A percentile compares a stretch with the other conserved stretches of the same genome.
Evolutionary conservation across 2,797 vertebrate genomes (phyloP).

Genomic region (Acipenser transmontanus): DNA sequence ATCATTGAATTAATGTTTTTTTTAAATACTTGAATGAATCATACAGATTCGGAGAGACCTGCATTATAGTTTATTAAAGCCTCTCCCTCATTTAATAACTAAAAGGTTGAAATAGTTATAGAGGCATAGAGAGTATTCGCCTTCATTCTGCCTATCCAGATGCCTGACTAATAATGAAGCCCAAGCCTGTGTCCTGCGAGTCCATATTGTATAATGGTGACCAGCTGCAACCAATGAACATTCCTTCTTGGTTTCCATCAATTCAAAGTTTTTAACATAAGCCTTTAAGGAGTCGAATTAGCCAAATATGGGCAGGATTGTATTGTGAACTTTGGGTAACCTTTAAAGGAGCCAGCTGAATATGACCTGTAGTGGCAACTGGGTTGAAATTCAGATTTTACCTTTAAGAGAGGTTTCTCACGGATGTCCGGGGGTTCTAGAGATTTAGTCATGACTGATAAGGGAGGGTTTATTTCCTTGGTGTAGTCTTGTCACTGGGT

Average conservation of each 20-base stretch:
- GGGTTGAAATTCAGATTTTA: slow-evolving; percentile 37
- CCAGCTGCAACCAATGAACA: slow-evolving; percentile 69
- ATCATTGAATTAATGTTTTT: slow-evolving; percentile 17
- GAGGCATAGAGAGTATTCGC: background rate
- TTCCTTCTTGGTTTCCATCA: slow-evolving; percentile 57
- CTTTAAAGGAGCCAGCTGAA: slow-evolving; percentile 42
- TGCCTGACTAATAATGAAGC: background rate
- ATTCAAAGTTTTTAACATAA: slow-evolving; percentile 57
- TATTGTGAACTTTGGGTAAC: slow-evolving; percentile 54
- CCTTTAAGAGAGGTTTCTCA: slow-evolving; percentile 39
- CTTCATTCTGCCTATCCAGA: background rate
- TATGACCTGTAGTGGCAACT: slow-evolving; percentile 40
- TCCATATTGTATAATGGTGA: slow-evolving; percentile 48
- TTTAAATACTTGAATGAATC: slow-evolving; percentile 9
- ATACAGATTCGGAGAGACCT: slow-evolving; percentile 12
- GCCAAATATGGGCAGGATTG: slow-evolving; percentile 50
- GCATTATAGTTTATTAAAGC: slow-evolving; percentile 27
- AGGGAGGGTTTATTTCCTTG: slow-evolving; percentile 34
- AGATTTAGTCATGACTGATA: slow-evolving; percentile 39
- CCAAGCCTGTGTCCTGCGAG: slow-evolving; percentile 11
- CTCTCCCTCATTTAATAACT: slow-evolving; percentile 27
- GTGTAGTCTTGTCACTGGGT: too few relatives aligned
- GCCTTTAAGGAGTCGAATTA: slow-evolving; percentile 51
- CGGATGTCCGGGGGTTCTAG: too few relatives aligned
- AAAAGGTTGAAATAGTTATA: slow-evolving; percentile 13